Base-by-base conservation (phyloP, 1,140 invertebrate genomes). In the Aphelenchoides fujianensis region DNA sequence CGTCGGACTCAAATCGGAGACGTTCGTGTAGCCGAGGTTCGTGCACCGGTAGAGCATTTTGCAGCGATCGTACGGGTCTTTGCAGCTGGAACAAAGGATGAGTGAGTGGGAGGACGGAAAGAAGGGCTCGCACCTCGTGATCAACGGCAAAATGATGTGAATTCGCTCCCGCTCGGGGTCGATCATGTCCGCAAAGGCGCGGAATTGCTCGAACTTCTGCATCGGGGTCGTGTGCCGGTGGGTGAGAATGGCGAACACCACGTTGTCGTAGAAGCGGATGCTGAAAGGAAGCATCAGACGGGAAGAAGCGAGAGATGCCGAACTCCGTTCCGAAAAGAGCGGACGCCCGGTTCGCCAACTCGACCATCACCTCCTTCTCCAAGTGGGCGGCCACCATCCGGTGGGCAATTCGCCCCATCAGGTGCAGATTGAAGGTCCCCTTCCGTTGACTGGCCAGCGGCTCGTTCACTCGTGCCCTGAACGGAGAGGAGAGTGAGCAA, bases 121-220 rank as follows among this genome's bases (percentile, higher is more conserved):
- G 5, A 59, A 59, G n/a, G n/a, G n/a, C n/a, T n/a, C n/a, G n/a
- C n/a, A 70, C 53, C 64, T 69, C 1, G 54, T 52, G 28, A 70
- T 30, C 27, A 70, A 37, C 27, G 69, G 69, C 3, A 70, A 32
- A 0, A 70, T 71, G 0, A 70, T 16, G 52, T 70, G 69, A 31
- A 48, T 54, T 2, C 69, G 55, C 23, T 34, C 30, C 9, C 69
- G 31, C 55, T 70, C 69, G 19, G 69, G 61, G 53, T 70, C 69
- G 3, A 70, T 23, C 1, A 68, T 5, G 35, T 70, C 69, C 27
- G 54, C 61, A 64, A 70, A 64, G 9, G 16, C 31, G 48, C 30
- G 16, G 53, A 70, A 70, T 19, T 34, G 23, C 30, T 70, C 54
- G 32, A 70, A 70, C 67, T 55, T 64, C 28, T 70, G 28, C 12